Base-by-base conservation (phyloP, 2,797 vertebrate species). In the Chelon auratus region DNA sequence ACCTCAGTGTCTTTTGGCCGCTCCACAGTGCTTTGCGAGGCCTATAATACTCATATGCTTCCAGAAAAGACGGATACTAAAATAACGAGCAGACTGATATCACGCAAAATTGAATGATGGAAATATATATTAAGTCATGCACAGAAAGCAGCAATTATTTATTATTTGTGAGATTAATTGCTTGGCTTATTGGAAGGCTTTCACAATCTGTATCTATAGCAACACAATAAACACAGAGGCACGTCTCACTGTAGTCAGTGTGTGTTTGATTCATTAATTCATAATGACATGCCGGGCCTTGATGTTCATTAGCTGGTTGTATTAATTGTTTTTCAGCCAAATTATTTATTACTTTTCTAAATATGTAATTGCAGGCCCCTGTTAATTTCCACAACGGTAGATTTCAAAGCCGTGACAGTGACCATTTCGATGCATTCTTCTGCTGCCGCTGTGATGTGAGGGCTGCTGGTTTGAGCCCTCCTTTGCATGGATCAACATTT, bases 1-100 rank as follows among this genome's bases (percentile, higher is more conserved):
- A 75, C 62, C 65, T 79, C 26, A 42, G 61, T 51, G 68, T 74
- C 45, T 70, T 71, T 57, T 72, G 55, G 24, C 42, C 52, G 57
- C 1, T 56, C 22, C 22, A 14, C 9, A 24, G 64, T 17, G 13
- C 30, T 53, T 22, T 9, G 12, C 17, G 43, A 56, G 20, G 51
- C 14, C 3, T n/a, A 6, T 30, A 14, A 1, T 39, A 2, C 26
- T 47, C 1, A 9, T 15, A 17, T 51, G 9, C 26, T 36, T 39
- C 8, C 18, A 40, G 6, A 39, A 33, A 17, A 43, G 42, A 15
- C 1, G 2, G 42, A 18, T 47, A 18, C 17, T 47, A n/a, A 8
- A 47, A 47, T 7, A 48, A 8, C n/a, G 7, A 8, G 3, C n/a
- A 18, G n/a, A 18, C n/a, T 47, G n/a, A 5, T 47, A 47, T 3